Evolutionary conservation across 2,888 invertebrate genomes (phyloP).

Genomic region (Calephelis perditalis): DNA sequence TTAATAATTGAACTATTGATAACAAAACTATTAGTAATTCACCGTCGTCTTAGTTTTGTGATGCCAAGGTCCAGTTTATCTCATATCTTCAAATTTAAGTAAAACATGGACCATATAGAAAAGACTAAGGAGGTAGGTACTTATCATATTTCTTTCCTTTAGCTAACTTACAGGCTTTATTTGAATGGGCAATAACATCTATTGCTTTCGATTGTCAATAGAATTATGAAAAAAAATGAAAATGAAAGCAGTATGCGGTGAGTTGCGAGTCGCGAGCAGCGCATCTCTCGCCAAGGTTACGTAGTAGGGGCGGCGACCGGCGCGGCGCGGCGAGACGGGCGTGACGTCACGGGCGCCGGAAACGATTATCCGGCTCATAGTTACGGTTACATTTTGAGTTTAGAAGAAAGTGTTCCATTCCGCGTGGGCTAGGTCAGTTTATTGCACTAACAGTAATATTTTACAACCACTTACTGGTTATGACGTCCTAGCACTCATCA

Average conservation of each 20-base stretch:
- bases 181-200: background rate
- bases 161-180: no score
- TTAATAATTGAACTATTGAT: no score
- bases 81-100: no score
- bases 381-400: constrained; percentile 75
- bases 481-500: constrained; percentile 18
- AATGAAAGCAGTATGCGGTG: constrained; percentile 53
- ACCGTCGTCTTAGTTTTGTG: no score
- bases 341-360: constrained; percentile 77
- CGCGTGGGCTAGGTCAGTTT: constrained; percentile 69
- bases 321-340: constrained; percentile 47
- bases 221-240: constrained; percentile 53
- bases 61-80: no score
- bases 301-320: constrained; percentile 69
- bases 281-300: constrained; percentile 57
- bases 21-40: no score
- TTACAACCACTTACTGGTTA: constrained; percentile 20
- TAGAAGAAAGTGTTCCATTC: constrained; percentile 68
- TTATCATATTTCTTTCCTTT: no score
- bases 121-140: no score
- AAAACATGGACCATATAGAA: no score
- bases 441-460: constrained; percentile 30
- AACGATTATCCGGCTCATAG: constrained; percentile 71
- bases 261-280: constrained; percentile 32
- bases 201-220: constrained; percentile 24